Evolutionary conservation across 2,888 invertebrate genomes (phyloP).

Genomic region (Caenorhabditis sp.): DNA sequence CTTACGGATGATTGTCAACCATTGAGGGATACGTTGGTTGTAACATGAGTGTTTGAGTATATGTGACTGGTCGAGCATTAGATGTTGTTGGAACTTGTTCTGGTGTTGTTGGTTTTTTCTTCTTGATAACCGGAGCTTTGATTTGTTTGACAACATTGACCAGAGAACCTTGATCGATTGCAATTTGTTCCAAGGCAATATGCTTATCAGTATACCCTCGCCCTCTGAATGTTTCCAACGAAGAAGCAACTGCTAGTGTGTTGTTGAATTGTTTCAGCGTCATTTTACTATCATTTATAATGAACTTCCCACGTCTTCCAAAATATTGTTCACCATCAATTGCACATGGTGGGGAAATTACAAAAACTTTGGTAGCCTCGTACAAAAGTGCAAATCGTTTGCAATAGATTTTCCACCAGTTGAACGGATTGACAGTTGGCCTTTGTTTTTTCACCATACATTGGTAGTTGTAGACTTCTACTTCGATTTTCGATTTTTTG

Average conservation of each 20-base stretch:
- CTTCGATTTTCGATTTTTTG: background rate
- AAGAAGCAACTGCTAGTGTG: background rate
- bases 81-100: no score
- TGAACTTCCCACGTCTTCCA: background rate
- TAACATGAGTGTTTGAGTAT: no score
- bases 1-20: no score
- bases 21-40: no score
- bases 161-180: background rate
- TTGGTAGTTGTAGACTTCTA: background rate
- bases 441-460: background rate
- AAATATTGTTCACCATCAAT: background rate
- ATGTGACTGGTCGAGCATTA: no score
- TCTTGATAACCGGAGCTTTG: background rate
- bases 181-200: background rate
- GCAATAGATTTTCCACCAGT: background rate
- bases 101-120: background rate
- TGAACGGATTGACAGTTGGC: background rate
- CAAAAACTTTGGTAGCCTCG: background rate
- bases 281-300: background rate
- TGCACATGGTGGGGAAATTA: background rate
- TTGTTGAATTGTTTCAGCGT: background rate
- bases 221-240: background rate
- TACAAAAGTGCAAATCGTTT: background rate
- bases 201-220: background rate
- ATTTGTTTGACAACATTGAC: background rate